A percentile compares a stretch with the other conserved stretches of the same genome.
phyloP scores from a whole-genome alignment of 2,797 vertebrate species.

The Serranus cabrilla region DNA sequence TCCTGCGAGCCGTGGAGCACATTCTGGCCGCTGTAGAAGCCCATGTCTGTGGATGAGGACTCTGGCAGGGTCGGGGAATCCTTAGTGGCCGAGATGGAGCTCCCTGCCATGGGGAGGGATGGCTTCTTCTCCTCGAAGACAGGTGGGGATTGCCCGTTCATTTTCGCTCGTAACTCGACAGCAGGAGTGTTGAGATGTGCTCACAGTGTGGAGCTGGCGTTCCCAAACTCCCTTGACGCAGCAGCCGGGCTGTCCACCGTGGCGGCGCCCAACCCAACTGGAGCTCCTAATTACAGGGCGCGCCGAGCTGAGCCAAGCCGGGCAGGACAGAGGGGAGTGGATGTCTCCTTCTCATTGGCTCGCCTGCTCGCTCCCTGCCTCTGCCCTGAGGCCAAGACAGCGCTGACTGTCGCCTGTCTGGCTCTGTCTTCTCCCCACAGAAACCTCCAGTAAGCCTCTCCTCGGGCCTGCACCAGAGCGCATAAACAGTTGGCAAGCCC shows the following conservation, averaged over 20 bases:
- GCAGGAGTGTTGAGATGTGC: slow-evolving; percentile 13
- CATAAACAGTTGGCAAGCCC: slow-evolving; percentile 53
- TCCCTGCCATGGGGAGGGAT: slow-evolving; percentile 86
- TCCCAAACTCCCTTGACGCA: slow-evolving; percentile 71
- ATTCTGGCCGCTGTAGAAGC: slow-evolving; percentile 90
- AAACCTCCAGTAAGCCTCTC: slow-evolving; percentile 77
- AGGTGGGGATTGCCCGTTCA: slow-evolving; percentile 75
- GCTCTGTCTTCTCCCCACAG: slow-evolving; percentile 78
- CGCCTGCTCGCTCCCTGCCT: slow-evolving; percentile 74
- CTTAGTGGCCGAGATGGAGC: slow-evolving; percentile 83
- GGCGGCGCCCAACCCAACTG: slow-evolving; percentile 89
- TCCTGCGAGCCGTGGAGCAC: slow-evolving; percentile 83
- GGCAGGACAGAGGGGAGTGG: slow-evolving; percentile 81
- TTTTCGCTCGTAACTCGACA: not conserved
- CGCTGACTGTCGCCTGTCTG: slow-evolving; percentile 82
- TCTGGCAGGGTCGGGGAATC: slow-evolving; percentile 91
- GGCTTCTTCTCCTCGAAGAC: slow-evolving; percentile 92
- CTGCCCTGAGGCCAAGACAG: slow-evolving; percentile 91
- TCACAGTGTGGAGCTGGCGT: slow-evolving; percentile 61
- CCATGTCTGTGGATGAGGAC: slow-evolving; percentile 90
- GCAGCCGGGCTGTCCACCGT: slow-evolving; percentile 77
- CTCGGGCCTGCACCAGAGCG: slow-evolving; percentile 49
- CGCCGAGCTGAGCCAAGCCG: slow-evolving; percentile 78
- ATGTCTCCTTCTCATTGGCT: slow-evolving; percentile 93
- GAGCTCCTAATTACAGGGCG: slow-evolving; percentile 93